phyloP scores from a whole-genome alignment of 2,888 invertebrate species.

The Melitaea athalia region DNA sequence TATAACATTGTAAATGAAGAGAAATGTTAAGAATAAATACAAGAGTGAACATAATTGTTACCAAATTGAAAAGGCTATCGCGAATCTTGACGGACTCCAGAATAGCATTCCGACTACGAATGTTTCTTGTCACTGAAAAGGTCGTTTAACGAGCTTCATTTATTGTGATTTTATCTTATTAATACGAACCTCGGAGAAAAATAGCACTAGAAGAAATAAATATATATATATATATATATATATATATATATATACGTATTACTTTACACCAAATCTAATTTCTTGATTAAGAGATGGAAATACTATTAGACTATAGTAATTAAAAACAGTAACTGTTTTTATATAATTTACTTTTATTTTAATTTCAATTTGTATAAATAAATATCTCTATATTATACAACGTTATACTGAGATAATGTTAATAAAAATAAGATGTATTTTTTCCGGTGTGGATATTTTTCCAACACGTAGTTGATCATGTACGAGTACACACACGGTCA shows the following conservation, averaged over 20 bases:
- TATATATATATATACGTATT: neutral
- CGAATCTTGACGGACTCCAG: conserved; percentile 22
- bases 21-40: conserved; percentile 1
- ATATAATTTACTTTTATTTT: no score
- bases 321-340: no score
- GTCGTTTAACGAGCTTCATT: conserved; percentile 7
- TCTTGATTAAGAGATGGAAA: neutral
- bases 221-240: neutral
- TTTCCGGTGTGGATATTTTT: no score
- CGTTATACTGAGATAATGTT: no score
- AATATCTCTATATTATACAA: no score
- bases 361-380: no score
- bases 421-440: no score
- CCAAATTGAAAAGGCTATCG: conserved; percentile 10
- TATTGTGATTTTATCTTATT: conserved; percentile 11
- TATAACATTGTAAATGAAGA: neutral
- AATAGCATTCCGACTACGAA: conserved; percentile 5
- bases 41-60: conserved; percentile 4
- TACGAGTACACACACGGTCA: no score
- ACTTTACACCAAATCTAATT: neutral
- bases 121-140: conserved; percentile 17
- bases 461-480: no score
- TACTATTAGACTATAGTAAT: neutral
- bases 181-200: neutral
- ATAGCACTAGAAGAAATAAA: neutral